Base-by-base conservation (phyloP, 2,888 invertebrate species). In the Microdon myrmicae region DNA sequence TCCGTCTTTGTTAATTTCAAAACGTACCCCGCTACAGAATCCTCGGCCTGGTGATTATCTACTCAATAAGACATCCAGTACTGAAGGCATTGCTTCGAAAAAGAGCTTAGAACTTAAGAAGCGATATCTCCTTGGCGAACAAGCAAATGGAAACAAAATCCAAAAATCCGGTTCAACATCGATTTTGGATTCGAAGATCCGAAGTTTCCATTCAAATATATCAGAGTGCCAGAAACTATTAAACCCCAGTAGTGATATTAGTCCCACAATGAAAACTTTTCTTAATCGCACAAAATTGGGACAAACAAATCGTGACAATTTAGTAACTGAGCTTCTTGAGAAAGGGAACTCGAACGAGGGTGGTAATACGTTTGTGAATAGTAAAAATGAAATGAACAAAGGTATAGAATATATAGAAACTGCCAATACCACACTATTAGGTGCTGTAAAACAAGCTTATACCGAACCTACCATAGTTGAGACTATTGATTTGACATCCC, bases 191-290 rank as follows among this genome's bases (percentile, higher is more conserved):
- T 90, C 90, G 4, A 90, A 90, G 76, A 85, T 94, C 53, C 88
- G 90, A 79, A 90, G 88, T 59, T 89, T 94, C 74, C 87, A 92
- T 68, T 90, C 90, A 22, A 90, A 88, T 70, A 94, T 94, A 59
- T 90, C 92, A 1, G 93, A 94, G 74, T 90, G 92, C 73, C 94
- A 94, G 72, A 94, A 93, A 73, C 81, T 93, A 68, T 77, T 94
- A 26, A 89, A 92, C 76, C 91, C 92, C 0, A 89, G 91, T 0
- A 83, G 87, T 0, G 85, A 85, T 38, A 85, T 87, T 8, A 87
- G 86, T 72, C 84, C 87, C 0, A 84, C 85, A 32, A 88, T 88
- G 87, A 87, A 88, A 73, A 86, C 86, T 3, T 87, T 89, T 70
- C 76, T 88, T 48, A 84, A 86, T 69, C 74, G 75, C 20, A 73